A percentile compares a stretch with the other conserved stretches of the same genome.
These are phyloP conservation scores for Geococcyx californianus DNA, from an alignment of 2,113 vertebrate species.

Conservation along the genomic window DNA sequence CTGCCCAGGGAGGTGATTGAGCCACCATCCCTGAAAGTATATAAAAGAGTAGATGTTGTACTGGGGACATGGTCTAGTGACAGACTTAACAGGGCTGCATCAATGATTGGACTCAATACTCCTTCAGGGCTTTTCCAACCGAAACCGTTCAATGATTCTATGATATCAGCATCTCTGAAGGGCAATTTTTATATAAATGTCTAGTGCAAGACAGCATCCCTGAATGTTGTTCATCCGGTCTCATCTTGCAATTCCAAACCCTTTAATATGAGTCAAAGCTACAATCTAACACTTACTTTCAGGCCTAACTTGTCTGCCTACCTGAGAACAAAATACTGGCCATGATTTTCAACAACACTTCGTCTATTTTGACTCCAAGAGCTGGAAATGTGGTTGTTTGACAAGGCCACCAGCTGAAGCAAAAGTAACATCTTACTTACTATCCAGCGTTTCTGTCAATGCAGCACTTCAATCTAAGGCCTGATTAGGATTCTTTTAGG, in stretches of 20 bases:
- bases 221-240: background rate
- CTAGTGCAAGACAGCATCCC: background rate
- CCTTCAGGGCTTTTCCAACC: no score
- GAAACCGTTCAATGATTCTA: no score
- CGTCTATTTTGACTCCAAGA: background rate
- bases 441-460: background rate
- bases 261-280: background rate
- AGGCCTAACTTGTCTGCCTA: background rate
- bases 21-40: no score
- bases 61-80: no score
- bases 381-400: background rate
- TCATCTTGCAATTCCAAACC: background rate
- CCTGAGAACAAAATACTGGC: background rate
- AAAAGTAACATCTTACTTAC: background rate
- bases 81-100: no score
- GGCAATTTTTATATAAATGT: background rate
- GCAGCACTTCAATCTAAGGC: background rate
- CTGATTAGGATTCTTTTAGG: slow-evolving; percentile 61
- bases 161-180: background rate
- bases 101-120: no score
- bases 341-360: background rate
- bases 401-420: background rate
- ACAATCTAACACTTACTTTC: background rate
- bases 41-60: no score
- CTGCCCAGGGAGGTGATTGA: no score